Base-by-base conservation (phyloP, 2,113 vertebrate genomes). In the Xenopus laevis region DNA sequence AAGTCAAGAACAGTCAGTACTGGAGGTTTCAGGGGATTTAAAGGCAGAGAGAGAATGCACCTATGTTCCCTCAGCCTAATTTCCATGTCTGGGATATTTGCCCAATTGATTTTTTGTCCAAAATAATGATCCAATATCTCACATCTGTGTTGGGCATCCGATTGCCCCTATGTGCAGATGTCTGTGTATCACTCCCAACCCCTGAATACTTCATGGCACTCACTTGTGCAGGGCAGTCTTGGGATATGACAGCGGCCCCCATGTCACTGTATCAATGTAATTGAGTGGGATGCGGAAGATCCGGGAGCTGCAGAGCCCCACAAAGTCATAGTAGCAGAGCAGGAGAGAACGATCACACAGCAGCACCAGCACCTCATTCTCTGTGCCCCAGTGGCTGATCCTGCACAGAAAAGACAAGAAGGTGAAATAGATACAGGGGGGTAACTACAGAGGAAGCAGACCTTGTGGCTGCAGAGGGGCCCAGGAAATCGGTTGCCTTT, bases 171-270 rank as follows among this genome's bases (percentile, higher is more conserved):
- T n/a, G n/a, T n/a, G n/a, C n/a, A n/a, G n/a, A n/a, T n/a, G n/a
- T n/a, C n/a, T n/a, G n/a, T n/a, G n/a, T n/a, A n/a, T n/a, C n/a
- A n/a, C n/a, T n/a, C n/a, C n/a, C n/a, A n/a, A n/a, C n/a, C n/a
- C 50, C 12, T 15, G 55, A 9, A 16, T 2, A 52, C 50, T 13
- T 3, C 11, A 13, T 47, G 13, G 9, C 46, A 84, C 84, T 83
- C 65, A 81, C 81, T 84, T 84, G 66, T 72, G 78, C 73, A 83
- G 52, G 55, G 74, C 66, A 16, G 52, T 65, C 55, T 10, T 40
- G 9, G 78, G 67, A 52, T 74, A 79, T 2, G 72, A 30, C 44
- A 79, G 68, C 30, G 71, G 71, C 44, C 78, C 78, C 53, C 61
- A 69, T 18, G 18, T 74, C 58, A 79, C 72, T 0, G 59, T 71